Evolutionary conservation across 2,113 vertebrate species (phyloP).

Genomic region (Oncorhynchus nerka): DNA sequence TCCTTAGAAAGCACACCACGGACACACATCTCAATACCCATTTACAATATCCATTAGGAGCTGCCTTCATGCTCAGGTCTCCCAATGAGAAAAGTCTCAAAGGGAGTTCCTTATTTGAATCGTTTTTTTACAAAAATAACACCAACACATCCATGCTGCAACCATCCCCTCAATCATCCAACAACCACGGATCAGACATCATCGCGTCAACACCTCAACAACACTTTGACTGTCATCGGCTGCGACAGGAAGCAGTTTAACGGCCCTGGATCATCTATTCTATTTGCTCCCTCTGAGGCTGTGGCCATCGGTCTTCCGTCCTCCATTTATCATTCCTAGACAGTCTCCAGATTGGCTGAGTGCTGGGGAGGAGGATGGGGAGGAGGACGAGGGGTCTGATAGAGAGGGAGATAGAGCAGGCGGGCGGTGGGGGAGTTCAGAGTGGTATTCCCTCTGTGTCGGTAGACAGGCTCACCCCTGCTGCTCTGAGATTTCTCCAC

Average conservation of each 20-base stretch:
- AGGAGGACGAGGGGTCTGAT: not conserved
- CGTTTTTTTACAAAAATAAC: not conserved
- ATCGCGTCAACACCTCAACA: not conserved
- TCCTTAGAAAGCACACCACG: too few relatives aligned
- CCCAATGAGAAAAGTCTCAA: too few relatives aligned
- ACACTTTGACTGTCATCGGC: not conserved
- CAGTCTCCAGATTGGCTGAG: not conserved
- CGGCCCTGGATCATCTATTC: not conserved
- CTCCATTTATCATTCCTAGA: not conserved
- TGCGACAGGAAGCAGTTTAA: not conserved
- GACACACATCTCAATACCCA: not conserved
- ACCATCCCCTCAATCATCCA: not conserved
- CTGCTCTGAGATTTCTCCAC: constrained; percentile 21
- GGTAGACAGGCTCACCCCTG: constrained; percentile 41
- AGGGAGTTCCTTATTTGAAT: not conserved
- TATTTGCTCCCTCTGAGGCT: not conserved
- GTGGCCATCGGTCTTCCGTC: not conserved
- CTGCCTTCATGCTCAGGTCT: not conserved
- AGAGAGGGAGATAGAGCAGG: not conserved
- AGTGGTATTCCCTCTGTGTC: constrained; percentile 35
- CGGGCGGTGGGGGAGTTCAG: constrained; percentile 13
- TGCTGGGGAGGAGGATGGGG: not conserved
- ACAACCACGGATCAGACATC: not conserved
- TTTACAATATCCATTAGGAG: not conserved
- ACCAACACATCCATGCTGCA: not conserved